Conservation (phyloP, 2,797 vertebrate genomes). For the Mionectes olivaceus region DNA sequence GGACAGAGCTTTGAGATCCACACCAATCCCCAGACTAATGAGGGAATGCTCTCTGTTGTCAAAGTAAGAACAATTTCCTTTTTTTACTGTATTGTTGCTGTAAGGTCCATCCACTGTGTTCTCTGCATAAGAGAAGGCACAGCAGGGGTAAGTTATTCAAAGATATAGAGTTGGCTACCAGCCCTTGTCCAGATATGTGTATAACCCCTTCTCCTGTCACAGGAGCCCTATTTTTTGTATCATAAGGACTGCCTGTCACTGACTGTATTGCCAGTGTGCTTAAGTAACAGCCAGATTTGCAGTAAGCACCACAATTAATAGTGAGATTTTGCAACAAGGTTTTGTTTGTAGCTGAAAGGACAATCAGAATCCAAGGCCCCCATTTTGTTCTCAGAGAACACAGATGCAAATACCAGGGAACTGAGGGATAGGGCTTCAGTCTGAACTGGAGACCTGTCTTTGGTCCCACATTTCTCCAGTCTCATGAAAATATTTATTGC, state of each 20-base stretch:
- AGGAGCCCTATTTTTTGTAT: background rate
- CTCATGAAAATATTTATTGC: background rate
- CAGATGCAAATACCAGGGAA: background rate
- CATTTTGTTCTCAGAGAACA: background rate
- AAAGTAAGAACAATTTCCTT: slow-evolving; percentile 81
- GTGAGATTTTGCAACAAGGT: background rate
- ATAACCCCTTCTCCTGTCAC: background rate
- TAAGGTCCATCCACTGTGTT: background rate
- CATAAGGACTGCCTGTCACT: background rate
- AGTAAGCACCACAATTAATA: background rate
- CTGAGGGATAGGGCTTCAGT: background rate
- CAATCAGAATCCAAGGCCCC: background rate
- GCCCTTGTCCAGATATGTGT: background rate
- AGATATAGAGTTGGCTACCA: background rate
- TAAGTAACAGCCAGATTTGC: background rate
- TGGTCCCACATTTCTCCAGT: background rate
- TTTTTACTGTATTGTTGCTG: background rate
- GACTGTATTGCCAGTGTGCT: background rate
- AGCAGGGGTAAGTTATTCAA: background rate
- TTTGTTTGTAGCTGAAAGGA: background rate
- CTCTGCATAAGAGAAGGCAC: background rate
- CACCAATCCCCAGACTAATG: slow-evolving; percentile 94
- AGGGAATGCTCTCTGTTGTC: slow-evolving; percentile 95
- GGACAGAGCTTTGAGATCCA: slow-evolving; percentile 92
- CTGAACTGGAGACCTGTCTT: background rate